phyloP scores from a whole-genome alignment of 2,797 vertebrate genomes.

The Pangasius sanitwongsei region DNA sequence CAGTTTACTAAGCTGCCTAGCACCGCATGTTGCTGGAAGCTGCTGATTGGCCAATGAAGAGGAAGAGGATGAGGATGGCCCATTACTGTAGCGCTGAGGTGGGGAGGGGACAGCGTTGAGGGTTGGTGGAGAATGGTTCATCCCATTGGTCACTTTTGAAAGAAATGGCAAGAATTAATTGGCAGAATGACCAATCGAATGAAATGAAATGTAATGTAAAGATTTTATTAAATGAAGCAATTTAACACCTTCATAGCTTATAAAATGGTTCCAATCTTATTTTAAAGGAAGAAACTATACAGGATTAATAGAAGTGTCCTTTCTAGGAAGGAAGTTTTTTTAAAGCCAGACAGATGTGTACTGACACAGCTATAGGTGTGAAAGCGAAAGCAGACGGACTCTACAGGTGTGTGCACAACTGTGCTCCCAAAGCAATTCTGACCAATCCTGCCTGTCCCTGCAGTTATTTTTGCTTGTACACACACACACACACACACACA shows the following conservation, averaged over 20 bases:
- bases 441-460: background rate
- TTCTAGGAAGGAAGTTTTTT: background rate
- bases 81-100: slow-evolving; percentile 95
- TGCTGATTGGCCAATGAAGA: slow-evolving; percentile 97
- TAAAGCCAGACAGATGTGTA: slow-evolving; percentile 33
- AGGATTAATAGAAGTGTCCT: background rate
- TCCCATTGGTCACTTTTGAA: slow-evolving; percentile 89
- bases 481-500: background rate
- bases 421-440: background rate
- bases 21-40: slow-evolving; percentile 95
- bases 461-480: background rate
- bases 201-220: background rate
- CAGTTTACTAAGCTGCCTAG: slow-evolving; percentile 97
- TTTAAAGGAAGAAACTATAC: background rate
- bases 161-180: slow-evolving; percentile 5
- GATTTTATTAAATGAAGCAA: background rate
- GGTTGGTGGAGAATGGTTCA: slow-evolving; percentile 94
- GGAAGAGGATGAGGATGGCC: slow-evolving; percentile 94
- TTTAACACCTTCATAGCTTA: background rate
- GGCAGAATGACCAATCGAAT: background rate
- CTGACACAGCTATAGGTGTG: background rate
- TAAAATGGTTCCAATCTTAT: background rate
- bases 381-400: background rate
- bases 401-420: background rate
- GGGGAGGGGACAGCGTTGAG: slow-evolving; percentile 95